These are phyloP conservation scores for Pholis gunnellus DNA, from an alignment of 2,113 vertebrate species.

Conservation along the genomic window DNA sequence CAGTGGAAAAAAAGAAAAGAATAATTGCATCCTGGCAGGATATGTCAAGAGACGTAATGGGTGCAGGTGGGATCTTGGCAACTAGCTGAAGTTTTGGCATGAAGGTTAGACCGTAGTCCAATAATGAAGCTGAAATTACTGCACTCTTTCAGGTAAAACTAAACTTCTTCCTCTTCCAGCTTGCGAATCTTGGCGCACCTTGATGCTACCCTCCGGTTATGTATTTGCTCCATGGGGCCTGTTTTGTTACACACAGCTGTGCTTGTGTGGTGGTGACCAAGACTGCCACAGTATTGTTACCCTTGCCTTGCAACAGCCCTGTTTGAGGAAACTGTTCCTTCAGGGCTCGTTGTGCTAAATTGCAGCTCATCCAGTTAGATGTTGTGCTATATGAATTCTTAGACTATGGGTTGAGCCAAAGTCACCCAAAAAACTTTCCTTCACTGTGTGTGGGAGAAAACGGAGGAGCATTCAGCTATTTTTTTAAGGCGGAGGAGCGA, in stretches of 20 bases:
- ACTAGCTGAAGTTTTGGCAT: neutral
- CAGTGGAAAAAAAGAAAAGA: constrained; percentile 7
- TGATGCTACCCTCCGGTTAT: constrained; percentile 8
- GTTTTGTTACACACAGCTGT: constrained; percentile 26
- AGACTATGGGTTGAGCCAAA: constrained; percentile 37
- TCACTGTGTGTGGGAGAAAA: constrained; percentile 46
- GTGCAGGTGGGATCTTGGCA: neutral
- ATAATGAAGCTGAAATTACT: constrained; percentile 10
- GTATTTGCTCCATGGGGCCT: constrained; percentile 1
- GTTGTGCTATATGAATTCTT: constrained; percentile 28
- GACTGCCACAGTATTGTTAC: constrained; percentile 3
- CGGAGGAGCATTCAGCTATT: constrained; percentile 41
- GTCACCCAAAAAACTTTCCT: constrained; percentile 46
- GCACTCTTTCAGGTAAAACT: constrained; percentile 1
- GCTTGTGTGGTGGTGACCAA: neutral
- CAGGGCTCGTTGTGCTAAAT: constrained; percentile 32
- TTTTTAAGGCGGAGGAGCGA: constrained; percentile 55
- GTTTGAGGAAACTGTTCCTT: constrained; percentile 31
- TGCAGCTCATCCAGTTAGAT: constrained; percentile 37
- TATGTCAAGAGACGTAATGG: constrained; percentile 5
- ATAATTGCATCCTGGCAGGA: neutral
- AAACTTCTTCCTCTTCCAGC: constrained; percentile 10
- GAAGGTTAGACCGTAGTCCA: neutral
- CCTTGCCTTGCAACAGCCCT: constrained; percentile 2
- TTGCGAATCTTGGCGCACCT: constrained; percentile 4